These are phyloP conservation scores for Trichonephila clavata DNA, from an alignment of 1,140 invertebrate species.

Conservation along the genomic window DNA sequence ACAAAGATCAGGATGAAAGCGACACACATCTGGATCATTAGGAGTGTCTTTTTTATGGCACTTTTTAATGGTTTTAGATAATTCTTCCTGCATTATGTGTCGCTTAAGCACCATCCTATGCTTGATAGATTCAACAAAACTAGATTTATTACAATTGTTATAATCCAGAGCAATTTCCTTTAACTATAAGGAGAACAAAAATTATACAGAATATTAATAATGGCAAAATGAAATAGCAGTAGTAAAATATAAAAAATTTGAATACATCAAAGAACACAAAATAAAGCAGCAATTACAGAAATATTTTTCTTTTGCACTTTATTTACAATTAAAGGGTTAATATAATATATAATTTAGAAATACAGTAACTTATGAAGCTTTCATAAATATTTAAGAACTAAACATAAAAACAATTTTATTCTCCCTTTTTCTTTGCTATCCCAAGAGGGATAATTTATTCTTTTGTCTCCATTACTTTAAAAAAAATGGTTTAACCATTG, in stretches of 20 bases:
- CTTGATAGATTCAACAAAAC: slow-evolving; percentile 75
- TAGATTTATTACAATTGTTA: slow-evolving; percentile 79
- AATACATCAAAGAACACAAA: neutral
- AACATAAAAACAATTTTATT: no score
- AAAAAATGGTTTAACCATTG: no score
- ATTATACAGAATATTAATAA: neutral
- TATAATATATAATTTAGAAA: no score
- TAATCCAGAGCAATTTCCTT: slow-evolving; percentile 81
- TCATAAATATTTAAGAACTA: no score
- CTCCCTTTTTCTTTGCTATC: no score
- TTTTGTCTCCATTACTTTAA: no score
- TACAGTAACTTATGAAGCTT: no score
- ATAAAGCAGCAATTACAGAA: neutral
- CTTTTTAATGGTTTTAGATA: slow-evolving; percentile 76
- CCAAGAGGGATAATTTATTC: no score
- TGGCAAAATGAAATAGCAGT: no score
- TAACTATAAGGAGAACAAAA: slow-evolving; percentile 78
- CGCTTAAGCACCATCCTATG: slow-evolving; percentile 76
- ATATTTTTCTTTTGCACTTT: neutral
- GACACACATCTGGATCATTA: slow-evolving; percentile 48
- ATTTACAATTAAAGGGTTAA: no score
- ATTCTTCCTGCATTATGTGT: slow-evolving; percentile 77
- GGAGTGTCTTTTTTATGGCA: slow-evolving; percentile 70
- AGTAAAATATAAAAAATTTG: neutral
- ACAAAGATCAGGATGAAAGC: slow-evolving; percentile 44